Evolutionary conservation across 92 coral and sea anemone genomes (phyloP).

Genomic region (Epizoanthus fatuus): DNA sequence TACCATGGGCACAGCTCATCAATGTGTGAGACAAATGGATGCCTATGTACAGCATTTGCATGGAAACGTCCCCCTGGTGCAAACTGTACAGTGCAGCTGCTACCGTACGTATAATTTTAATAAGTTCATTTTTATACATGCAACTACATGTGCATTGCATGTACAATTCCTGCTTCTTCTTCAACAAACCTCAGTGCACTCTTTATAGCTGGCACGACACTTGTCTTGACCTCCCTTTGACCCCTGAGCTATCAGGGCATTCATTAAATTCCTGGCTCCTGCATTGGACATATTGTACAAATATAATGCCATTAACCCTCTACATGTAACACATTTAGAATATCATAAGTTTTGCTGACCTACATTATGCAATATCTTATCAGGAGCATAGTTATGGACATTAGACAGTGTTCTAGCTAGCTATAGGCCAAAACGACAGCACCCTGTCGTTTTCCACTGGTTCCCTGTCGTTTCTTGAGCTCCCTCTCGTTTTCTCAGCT

Average conservation of each 20-base stretch:
- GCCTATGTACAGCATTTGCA: neutral
- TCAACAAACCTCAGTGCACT: slow-evolving; percentile 84
- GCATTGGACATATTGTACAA: neutral
- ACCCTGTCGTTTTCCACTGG: no score
- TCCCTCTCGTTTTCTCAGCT: no score
- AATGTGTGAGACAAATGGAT: neutral
- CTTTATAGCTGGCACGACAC: slow-evolving; percentile 85
- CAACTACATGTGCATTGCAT: neutral
- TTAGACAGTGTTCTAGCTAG: no score
- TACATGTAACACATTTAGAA: no score
- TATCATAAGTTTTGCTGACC: no score
- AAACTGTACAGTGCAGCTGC: no score
- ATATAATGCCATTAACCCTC: no score
- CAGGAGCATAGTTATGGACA: no score
- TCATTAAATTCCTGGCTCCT: slow-evolving; percentile 92
- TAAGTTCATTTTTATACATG: neutral
- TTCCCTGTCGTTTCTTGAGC: no score
- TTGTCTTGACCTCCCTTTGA: slow-evolving; percentile 96
- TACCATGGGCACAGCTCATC: neutral
- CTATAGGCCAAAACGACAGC: no score
- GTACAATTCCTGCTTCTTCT: neutral
- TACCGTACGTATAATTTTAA: neutral
- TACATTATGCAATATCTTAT: no score
- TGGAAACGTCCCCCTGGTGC: neutral
- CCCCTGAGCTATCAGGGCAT: slow-evolving; percentile 88